Evolutionary conservation across 2,113 vertebrate genomes (phyloP), one percentile per base, ranked within the genome.

Genomic region (Columba livia): DNA sequence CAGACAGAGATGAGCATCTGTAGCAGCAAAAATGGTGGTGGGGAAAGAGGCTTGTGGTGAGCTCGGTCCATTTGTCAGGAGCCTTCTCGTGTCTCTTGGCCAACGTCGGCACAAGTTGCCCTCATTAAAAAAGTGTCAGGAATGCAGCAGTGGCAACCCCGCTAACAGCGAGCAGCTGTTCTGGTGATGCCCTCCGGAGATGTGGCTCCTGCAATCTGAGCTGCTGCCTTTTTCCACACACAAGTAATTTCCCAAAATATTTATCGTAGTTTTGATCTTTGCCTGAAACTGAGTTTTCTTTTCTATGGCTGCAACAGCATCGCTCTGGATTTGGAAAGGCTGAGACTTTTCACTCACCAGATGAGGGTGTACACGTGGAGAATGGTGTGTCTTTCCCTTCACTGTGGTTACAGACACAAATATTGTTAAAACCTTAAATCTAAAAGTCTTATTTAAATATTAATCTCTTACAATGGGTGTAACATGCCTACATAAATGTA

Each of bases 221-320:
- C 89, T 93, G 57, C 58, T 82, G 62, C 58, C 48, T 91, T 97
- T 90, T 92, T 72, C 72, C n/a, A 8, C 36, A 54, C 70, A 72
- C 32, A 64, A 85, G 53, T 81, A 40, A 85, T 77, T 95, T 95
- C 89, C 74, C 60, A 54, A 96, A 95, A 71, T 95, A 95, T 77
- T 94, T 95, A 62, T 65, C n/a, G 4, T 50, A 70, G 80, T 65
- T 90, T 95, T 92, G 53, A 72, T 93, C 67, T 94, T 94, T 93
- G 66, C 81, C 66, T 28, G 50, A 94, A 95, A 91, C 21, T 8
- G 42, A 92, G 65, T 28, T 94, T 96, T 94, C 61, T 85, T 69
- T 75, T 77, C 71, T 85, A 15, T 66, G 66, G 14, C 54, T 91
- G 62, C 53, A 82, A 50, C 10, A 58, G 64, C 70, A 54, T 82